phyloP scores from a whole-genome alignment of 2,113 vertebrate genomes.

The Maccullochella peelii region DNA sequence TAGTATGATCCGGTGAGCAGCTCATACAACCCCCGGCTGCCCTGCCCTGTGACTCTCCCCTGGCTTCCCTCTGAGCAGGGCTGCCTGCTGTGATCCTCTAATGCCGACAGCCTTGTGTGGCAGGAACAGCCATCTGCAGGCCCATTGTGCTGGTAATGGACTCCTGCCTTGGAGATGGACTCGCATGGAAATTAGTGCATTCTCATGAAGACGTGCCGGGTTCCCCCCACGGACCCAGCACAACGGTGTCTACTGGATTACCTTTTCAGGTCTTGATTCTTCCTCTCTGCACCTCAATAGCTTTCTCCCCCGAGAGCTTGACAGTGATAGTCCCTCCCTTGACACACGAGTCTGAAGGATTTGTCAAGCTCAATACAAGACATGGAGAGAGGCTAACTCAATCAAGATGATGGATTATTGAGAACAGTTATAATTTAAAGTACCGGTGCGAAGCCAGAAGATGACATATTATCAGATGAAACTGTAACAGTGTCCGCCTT shows the following conservation, averaged over 20 bases:
- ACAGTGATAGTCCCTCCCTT: slow-evolving; percentile 45
- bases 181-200: slow-evolving; percentile 74
- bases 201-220: slow-evolving; percentile 65
- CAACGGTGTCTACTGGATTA: slow-evolving; percentile 42
- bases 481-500: background rate
- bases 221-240: slow-evolving; percentile 28
- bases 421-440: slow-evolving; percentile 23
- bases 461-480: background rate
- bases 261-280: slow-evolving; percentile 51
- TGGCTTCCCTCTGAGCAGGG: slow-evolving; percentile 49
- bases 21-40: slow-evolving; percentile 5
- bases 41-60: slow-evolving; percentile 42
- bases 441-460: background rate
- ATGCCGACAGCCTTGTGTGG: slow-evolving; percentile 43
- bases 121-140: slow-evolving; percentile 72
- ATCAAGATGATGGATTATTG: slow-evolving; percentile 58
- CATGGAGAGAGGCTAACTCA: slow-evolving; percentile 20
- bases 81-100: slow-evolving; percentile 58
- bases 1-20: slow-evolving; percentile 7
- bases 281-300: slow-evolving; percentile 71
- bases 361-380: slow-evolving; percentile 44
- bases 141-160: slow-evolving; percentile 76
- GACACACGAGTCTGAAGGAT: slow-evolving; percentile 55
- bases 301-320: slow-evolving; percentile 34
- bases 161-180: slow-evolving; percentile 60